phyloP scores from a whole-genome alignment of 2,797 vertebrate species.

The Cynopterus sphinx region DNA sequence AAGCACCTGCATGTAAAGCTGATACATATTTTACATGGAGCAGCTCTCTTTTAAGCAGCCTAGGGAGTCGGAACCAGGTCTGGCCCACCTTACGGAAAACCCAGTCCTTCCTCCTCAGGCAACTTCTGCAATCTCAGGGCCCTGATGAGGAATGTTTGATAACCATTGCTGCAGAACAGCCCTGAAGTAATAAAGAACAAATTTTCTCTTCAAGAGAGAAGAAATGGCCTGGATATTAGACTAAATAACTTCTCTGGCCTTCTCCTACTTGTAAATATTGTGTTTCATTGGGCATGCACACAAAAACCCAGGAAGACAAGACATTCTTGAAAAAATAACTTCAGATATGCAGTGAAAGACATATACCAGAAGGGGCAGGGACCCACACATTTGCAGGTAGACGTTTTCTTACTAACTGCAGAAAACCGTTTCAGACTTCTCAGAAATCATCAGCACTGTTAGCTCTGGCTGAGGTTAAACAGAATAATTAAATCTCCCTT shows the following conservation, averaged over 20 bases:
- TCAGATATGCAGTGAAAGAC: fast-evolving
- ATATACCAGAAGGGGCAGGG: neutral
- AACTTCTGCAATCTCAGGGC: neutral
- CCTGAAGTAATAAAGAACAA: neutral
- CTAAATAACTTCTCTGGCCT: neutral
- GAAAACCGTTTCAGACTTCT: slow-evolving; percentile 5
- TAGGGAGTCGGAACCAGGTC: neutral
- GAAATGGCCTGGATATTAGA: neutral
- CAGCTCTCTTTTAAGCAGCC: neutral
- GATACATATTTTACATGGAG: neutral
- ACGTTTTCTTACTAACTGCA: neutral
- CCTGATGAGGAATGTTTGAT: neutral
- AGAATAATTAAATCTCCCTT: slow-evolving; percentile 40
- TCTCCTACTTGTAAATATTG: neutral
- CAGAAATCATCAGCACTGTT: neutral
- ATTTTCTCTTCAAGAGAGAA: neutral
- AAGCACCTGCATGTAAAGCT: neutral
- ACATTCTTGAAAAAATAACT: neutral
- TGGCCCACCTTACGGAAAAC: neutral
- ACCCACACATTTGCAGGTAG: neutral
- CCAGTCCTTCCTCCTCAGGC: neutral
- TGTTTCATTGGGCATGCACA: neutral
- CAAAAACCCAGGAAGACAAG: neutral
- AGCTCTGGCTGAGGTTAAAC: neutral
- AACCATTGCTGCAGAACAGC: neutral